These are phyloP conservation scores for Notamacropus eugenii DNA, from an alignment of 2,797 vertebrate species.

Conservation along the genomic window DNA sequence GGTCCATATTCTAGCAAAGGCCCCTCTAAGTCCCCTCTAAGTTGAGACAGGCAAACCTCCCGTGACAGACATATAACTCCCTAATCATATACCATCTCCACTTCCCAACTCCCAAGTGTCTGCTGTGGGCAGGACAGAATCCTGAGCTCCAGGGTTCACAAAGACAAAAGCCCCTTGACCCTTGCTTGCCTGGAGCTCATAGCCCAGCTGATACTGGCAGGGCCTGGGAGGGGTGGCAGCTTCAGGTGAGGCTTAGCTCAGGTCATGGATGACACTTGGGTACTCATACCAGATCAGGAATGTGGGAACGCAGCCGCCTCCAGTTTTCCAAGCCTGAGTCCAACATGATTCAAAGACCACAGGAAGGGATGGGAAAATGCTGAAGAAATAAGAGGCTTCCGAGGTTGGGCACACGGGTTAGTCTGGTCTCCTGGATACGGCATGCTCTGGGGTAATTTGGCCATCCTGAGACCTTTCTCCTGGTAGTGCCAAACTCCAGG, in stretches of 20 bases:
- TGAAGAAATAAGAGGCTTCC: slow-evolving; percentile 72
- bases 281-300: slow-evolving; percentile 15
- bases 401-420: slow-evolving; percentile 82
- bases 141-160: neutral
- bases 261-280: neutral
- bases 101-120: slow-evolving; percentile 36
- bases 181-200: neutral
- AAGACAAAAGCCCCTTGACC: neutral
- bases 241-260: neutral
- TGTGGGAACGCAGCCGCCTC: neutral
- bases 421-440: slow-evolving; percentile 78
- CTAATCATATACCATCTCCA: slow-evolving; percentile 9
- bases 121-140: neutral
- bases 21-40: neutral
- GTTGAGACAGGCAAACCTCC: neutral
- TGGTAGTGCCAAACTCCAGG: slow-evolving; percentile 87
- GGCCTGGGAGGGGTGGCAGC: neutral
- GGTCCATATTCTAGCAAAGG: neutral
- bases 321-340: slow-evolving; percentile 4
- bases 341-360: slow-evolving; percentile 67
- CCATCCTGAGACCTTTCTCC: slow-evolving; percentile 87
- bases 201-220: neutral
- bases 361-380: slow-evolving; percentile 74
- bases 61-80: neutral
- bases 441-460: slow-evolving; percentile 85